These are phyloP conservation scores for Vulpes vulpes DNA, from an alignment of 2,113 vertebrate genomes.

Conservation along the genomic window DNA sequence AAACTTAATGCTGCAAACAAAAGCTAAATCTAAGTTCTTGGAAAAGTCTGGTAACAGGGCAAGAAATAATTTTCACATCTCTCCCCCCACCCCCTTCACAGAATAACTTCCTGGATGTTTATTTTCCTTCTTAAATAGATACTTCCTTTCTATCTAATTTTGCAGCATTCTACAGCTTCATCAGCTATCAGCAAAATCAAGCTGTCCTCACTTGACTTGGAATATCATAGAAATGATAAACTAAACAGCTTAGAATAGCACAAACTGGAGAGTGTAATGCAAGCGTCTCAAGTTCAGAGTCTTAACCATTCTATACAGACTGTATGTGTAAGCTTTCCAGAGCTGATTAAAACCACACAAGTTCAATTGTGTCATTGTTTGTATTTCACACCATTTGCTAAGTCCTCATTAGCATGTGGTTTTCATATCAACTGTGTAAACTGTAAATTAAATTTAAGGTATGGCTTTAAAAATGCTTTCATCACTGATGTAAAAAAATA, in stretches of 20 bases:
- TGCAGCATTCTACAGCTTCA: slow-evolving; percentile 56
- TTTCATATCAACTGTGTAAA: background rate
- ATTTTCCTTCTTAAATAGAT: slow-evolving; percentile 72
- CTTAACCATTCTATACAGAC: background rate
- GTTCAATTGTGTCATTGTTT: background rate
- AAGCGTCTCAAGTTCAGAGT: background rate
- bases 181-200: slow-evolving; percentile 64
- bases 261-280: background rate
- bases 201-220: slow-evolving; percentile 70
- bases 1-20: background rate
- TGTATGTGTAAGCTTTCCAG: background rate
- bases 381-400: background rate
- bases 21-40: slow-evolving; percentile 32
- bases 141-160: slow-evolving; percentile 66
- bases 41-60: background rate
- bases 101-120: slow-evolving; percentile 64
- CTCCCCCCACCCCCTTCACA: background rate
- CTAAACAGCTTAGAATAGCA: slow-evolving; percentile 23
- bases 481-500: background rate
- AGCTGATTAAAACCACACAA: background rate
- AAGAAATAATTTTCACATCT: slow-evolving; percentile 31
- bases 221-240: slow-evolving; percentile 35
- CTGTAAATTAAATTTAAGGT: background rate
- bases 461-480: background rate
- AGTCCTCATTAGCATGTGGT: background rate